Evolutionary conservation across 2,888 invertebrate species (phyloP).

Genomic region (Gastrophysa polygoni): DNA sequence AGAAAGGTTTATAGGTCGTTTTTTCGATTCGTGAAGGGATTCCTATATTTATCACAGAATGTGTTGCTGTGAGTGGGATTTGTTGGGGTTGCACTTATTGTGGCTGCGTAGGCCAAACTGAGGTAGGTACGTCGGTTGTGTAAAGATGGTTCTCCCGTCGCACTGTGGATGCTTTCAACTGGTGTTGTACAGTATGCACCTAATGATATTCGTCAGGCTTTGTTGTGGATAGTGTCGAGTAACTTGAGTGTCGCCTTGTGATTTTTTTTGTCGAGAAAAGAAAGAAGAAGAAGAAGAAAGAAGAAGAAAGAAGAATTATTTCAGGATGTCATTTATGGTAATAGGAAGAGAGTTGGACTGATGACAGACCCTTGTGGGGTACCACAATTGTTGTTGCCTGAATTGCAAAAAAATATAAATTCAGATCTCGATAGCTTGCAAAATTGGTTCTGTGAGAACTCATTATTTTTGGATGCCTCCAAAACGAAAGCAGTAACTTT

Average conservation of each 20-base stretch:
- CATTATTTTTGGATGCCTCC: no score
- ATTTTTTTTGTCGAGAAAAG: background rate
- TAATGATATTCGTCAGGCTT: background rate
- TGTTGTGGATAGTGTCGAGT: background rate
- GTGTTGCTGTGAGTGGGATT: no score
- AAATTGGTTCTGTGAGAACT: no score
- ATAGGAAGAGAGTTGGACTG: constrained; percentile 21
- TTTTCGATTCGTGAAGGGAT: background rate
- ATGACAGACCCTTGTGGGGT: constrained; percentile 23
- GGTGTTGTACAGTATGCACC: background rate
- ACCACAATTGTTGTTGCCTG: no score
- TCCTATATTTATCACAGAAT: background rate
- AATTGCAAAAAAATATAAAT: no score
- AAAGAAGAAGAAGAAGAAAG: background rate
- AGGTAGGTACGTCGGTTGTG: background rate
- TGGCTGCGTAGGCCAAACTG: background rate
- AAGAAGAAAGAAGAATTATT: background rate
- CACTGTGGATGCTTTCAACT: no score
- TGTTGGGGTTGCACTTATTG: no score
- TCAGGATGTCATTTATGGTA: constrained; percentile 12
- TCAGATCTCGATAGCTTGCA: no score
- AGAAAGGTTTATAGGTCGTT: background rate
- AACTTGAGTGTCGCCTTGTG: background rate
- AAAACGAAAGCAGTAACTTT: no score
- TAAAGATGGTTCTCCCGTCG: background rate